Evolutionary conservation across 2,797 vertebrate genomes (phyloP), one percentile per base, ranked within the genome.

Genomic region (Lepus townsendii): DNA sequence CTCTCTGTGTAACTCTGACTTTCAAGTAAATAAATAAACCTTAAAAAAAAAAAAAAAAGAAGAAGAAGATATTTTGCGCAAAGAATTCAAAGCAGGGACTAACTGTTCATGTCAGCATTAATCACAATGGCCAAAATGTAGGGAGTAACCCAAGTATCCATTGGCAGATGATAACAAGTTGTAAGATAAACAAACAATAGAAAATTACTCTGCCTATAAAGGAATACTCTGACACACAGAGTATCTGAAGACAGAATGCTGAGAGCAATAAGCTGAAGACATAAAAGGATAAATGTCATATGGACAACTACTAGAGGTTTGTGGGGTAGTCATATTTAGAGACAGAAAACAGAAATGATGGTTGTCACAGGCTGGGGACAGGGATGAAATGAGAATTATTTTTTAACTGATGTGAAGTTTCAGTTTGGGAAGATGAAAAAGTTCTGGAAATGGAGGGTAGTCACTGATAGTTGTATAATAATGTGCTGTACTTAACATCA

Each of bases 201-300:
- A 92, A 35, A 77, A 89, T n/a, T 83, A 72, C 5, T n/a, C 30
- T 50, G 20, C 24, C 60, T 92, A 72, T 54, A 65, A 71, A 88
- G 83, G 60, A 76, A 73, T 19, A 47, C 52, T 77, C 24, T 22
- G 91, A 87, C 54, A 30, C 2, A 35, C 54, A 83, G 65, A 24
- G 77, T 63, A 13, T 54, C 9, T 65, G 32, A 95, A 35, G 52
- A 91, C 30, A 75, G 17, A 24, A 69, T 10, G 16, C 26, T 76
- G 71, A 76, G 63, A 54, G 27, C 80, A 88, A 66, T 69, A 69
- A 82, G 50, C 66, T 47, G 42, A 47, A 80, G 19, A 60, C 38
- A 42, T 73, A 94, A 94, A 72, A 72, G 76, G 32, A 72, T 22
- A 78, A 78, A 90, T 60, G 75, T 47, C 42, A 47, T 47, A 47